Base-by-base conservation (phyloP, 2,888 invertebrate genomes). In the Pteria penguin region DNA sequence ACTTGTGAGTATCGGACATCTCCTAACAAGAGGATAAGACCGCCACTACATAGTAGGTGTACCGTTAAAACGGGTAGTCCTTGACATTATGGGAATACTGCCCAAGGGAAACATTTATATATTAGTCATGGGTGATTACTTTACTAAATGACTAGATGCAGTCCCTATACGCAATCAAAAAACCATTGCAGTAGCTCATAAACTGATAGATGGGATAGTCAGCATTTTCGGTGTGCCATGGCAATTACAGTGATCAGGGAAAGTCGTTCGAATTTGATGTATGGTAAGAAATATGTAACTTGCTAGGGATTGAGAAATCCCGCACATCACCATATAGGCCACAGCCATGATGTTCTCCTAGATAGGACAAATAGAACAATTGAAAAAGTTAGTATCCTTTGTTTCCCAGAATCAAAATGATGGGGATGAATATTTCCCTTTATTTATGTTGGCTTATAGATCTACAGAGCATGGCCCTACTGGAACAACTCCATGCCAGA, bases 191-290 rank as follows among this genome's bases (percentile, higher is more conserved):
- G 52, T 72, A 26, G 80, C 78, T 22, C n/a, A n/a, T n/a, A n/a
- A n/a, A n/a, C n/a, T n/a, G n/a, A n/a, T n/a, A n/a, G n/a, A n/a
- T n/a, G n/a, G 45, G 61, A 31, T 78, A 22, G 24, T 76, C 22
- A 52, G 26, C 8, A 4, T 66, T 4, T 76, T 68, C 63, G 81
- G 76, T 0, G 36, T 60, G 4, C 76, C 71, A 5, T 18, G 24
- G 32, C 32, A 75, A n/a, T 8, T 79, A 2, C 73, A 76, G 66
- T n/a, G 78, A 78, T n/a, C 66, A 71, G 26, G 80, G 75, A 2
- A 36, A 31, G 3, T 60, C 62, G 5, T 80, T 78, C 70, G 72
- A 80, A 22, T 76, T 62, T 4, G 24, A 54, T 24, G 29, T 80
- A 4, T 68, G 77, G 31, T 11, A 33, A 14, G 75, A 75, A 27